These are phyloP conservation scores for Ostrea denselamellosa DNA, from an alignment of 1,140 invertebrate species.

Conservation along the genomic window DNA sequence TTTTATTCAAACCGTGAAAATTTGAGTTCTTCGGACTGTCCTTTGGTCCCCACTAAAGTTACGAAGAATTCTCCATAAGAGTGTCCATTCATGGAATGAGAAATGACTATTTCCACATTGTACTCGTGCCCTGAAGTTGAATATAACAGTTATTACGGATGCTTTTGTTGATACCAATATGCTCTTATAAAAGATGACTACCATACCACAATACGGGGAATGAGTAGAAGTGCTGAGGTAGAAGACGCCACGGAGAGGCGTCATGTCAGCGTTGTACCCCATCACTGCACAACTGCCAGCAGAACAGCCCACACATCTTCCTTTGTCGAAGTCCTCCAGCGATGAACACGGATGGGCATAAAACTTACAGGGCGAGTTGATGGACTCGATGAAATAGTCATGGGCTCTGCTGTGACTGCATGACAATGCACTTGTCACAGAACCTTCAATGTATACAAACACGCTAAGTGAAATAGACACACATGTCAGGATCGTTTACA, in stretches of 20 bases:
- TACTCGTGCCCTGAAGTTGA: constrained; percentile 54
- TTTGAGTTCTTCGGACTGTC: constrained; percentile 58
- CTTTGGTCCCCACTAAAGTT: constrained; percentile 61
- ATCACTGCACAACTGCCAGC: constrained; percentile 88
- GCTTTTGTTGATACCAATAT: not conserved
- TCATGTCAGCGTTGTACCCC: constrained; percentile 91
- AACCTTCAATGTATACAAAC: not conserved
- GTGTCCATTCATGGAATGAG: constrained; percentile 43
- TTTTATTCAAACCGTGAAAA: constrained; percentile 58
- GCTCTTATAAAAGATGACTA: not conserved
- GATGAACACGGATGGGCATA: constrained; percentile 82
- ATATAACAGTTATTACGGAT: not conserved
- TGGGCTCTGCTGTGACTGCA: constrained; percentile 92
- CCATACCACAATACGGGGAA: constrained; percentile 66
- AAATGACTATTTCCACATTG: constrained; percentile 62
- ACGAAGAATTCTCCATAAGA: constrained; percentile 64
- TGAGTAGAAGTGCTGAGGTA: constrained; percentile 65
- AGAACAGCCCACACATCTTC: constrained; percentile 89
- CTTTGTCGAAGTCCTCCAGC: constrained; percentile 85
- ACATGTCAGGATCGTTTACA: too few species aligned
- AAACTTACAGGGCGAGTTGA: constrained; percentile 87
- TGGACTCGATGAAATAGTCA: constrained; percentile 91
- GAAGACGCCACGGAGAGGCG: constrained; percentile 69
- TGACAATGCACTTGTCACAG: constrained; percentile 80
- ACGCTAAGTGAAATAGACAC: too few species aligned